A percentile compares a stretch with the other conserved stretches of the same genome.
Conservation (phyloP, 2,888 invertebrate species). For the Drosophila leonis region DNA sequence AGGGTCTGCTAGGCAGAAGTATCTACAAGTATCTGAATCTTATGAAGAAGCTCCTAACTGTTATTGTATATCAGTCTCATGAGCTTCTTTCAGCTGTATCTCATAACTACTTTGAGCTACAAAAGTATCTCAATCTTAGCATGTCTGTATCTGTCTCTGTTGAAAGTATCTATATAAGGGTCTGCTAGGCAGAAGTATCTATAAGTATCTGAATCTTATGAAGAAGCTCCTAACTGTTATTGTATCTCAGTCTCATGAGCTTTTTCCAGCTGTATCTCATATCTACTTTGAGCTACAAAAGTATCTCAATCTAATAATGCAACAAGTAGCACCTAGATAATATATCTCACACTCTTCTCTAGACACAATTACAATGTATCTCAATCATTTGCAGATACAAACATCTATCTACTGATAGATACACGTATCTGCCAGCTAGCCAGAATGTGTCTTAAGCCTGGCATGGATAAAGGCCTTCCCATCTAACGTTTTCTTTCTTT, state of each 20-base stretch:
- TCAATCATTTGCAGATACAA: neutral
- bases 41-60: neutral
- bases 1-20: neutral
- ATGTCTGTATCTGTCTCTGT: neutral
- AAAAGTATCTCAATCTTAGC: neutral
- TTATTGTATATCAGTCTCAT: no score
- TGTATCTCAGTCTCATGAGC: neutral
- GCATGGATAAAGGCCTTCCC: neutral
- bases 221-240: neutral
- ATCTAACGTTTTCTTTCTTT: neutral
- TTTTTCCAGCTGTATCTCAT: neutral
- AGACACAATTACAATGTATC: neutral
- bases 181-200: no score
- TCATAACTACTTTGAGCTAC: no score
- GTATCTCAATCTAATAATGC: neutral
- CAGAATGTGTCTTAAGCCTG: neutral
- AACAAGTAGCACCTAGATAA: neutral
- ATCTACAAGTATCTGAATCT: slow-evolving; percentile 1
- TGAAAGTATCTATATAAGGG: neutral
- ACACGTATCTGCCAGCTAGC: neutral
- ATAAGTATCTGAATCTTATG: neutral
- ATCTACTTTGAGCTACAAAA: neutral
- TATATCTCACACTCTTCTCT: neutral
- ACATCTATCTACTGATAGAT: no score
- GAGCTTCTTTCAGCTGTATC: no score